Evolutionary conservation across 2,113 vertebrate species (phyloP), one percentile per base, ranked within the genome.

Genomic region (Ramphastos sulfuratus): DNA sequence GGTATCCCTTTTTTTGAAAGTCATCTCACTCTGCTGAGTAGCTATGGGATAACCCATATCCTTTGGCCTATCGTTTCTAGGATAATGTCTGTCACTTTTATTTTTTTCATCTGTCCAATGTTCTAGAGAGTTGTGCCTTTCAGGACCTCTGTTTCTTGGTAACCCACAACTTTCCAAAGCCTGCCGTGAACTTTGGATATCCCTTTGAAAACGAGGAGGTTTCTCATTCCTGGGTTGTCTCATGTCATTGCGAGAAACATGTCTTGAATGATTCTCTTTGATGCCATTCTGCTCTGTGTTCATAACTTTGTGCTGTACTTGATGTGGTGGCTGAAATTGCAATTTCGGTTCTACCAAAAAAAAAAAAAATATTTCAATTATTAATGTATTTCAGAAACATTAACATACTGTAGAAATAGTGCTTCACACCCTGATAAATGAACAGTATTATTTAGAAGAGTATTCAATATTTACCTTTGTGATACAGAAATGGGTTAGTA

Each of bases 141-240:
- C 98, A 80, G 97, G 90, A 89, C 97, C 97, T 97, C 97, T 98
- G 97, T 97, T 98, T 94, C 98, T 98, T 81, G 94, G 87, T 63
- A 98, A 97, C 27, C 96, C 97, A 39, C 93, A 85, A 33, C 97
- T 87, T 89, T 99, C 98, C 76, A 97, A 97, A 91, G 96, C 82
- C 52, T 98, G 98, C 85, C 98, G 99, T 50, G 98, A 97, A 92
- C 98, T 98, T 65, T 99, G 98, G 48, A 94, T 95, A 81, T 99
- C 99, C 94, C 96, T 98, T 97, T 99, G 98, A 96, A 99, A 99
- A 84, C 99, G 99, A 91, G 99, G 99, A 4, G 99, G 98, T 87
- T 98, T 98, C 94, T 99, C 99, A 63, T 98, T 99, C 93, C 99
- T 98, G 82, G 98, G 98, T 56, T 96, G 96, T 58, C 98, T 98